These are phyloP conservation scores for Drosophila putrida DNA, from an alignment of 2,888 invertebrate species.

Conservation along the genomic window DNA sequence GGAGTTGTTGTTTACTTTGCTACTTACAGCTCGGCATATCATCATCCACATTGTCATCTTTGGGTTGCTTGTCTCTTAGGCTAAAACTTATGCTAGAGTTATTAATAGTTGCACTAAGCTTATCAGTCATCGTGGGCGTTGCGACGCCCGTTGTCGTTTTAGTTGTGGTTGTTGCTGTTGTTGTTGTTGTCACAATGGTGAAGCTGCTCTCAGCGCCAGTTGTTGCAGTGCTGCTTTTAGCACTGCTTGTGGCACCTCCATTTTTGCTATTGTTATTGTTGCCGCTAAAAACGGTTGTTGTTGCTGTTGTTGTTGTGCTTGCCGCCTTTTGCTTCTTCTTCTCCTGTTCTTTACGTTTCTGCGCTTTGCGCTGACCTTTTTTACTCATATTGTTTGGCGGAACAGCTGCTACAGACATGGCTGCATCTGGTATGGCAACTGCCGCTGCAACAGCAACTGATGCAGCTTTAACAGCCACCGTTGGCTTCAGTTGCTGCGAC, in stretches of 20 bases:
- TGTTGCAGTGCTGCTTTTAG: slow-evolving; percentile 35
- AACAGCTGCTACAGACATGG: slow-evolving; percentile 14
- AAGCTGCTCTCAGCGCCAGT: slow-evolving; percentile 28
- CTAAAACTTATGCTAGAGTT: slow-evolving; percentile 76
- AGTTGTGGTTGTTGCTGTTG: slow-evolving; percentile 32
- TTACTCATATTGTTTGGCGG: slow-evolving; percentile 34
- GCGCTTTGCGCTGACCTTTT: slow-evolving; percentile 68
- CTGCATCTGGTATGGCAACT: slow-evolving; percentile 10
- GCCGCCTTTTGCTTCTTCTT: slow-evolving; percentile 71
- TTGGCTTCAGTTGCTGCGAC: slow-evolving; percentile 19
- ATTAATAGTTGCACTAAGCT: slow-evolving; percentile 80
- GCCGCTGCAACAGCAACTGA: slow-evolving; percentile 15
- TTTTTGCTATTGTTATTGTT: slow-evolving; percentile 12
- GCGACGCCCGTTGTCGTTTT: slow-evolving; percentile 39
- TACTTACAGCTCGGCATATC: slow-evolving; percentile 34
- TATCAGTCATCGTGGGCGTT: slow-evolving; percentile 76
- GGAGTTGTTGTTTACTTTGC: too few relatives aligned
- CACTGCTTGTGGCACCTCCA: slow-evolving; percentile 32
- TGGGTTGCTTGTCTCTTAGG: slow-evolving; percentile 68
- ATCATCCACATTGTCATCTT: slow-evolving; percentile 42
- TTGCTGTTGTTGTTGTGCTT: slow-evolving; percentile 31
- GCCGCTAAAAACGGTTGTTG: neutral
- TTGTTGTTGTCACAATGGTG: slow-evolving; percentile 54
- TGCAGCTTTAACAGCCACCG: slow-evolving; percentile 10
- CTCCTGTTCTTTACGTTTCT: slow-evolving; percentile 78